These are phyloP conservation scores for Euglossa dilemma DNA, from an alignment of 1,140 invertebrate genomes.

Conservation along the genomic window DNA sequence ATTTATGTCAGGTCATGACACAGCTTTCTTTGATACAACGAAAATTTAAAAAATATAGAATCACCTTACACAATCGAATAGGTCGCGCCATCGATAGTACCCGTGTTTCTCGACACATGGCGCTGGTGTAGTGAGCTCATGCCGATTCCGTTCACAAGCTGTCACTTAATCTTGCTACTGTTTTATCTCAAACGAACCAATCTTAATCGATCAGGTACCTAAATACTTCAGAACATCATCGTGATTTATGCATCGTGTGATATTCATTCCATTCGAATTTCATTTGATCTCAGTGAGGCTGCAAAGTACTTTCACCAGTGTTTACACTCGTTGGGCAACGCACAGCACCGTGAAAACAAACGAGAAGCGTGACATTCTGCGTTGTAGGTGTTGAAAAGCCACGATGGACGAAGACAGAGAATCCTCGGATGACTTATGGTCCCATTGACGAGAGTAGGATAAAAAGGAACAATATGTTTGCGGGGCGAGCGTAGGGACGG, in stretches of 20 bases:
- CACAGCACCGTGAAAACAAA: conserved; percentile 54
- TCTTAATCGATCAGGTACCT: conserved; percentile 5
- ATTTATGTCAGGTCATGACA: too few species aligned
- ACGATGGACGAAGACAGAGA: not conserved
- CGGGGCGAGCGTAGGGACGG: conserved; percentile 25
- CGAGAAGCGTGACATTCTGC: conserved; percentile 27
- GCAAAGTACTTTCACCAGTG: too few species aligned
- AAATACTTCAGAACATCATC: not conserved
- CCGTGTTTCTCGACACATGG: not conserved
- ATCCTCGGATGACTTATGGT: not conserved
- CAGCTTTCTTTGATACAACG: too few species aligned
- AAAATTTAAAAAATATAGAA: too few species aligned
- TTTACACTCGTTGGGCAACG: too few species aligned
- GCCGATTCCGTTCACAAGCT: not conserved
- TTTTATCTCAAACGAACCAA: not conserved
- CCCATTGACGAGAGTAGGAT: not conserved
- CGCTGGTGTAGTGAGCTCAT: not conserved
- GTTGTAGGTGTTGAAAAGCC: not conserved
- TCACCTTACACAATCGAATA: too few species aligned
- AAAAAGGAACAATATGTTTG: not conserved
- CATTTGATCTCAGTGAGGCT: not conserved
- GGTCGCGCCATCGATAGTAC: too few species aligned
- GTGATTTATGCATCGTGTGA: not conserved
- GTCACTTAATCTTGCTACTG: conserved; percentile 28
- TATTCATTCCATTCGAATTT: not conserved